Conservation (phyloP, 1,140 invertebrate genomes). For the Trichonephila clavata region DNA sequence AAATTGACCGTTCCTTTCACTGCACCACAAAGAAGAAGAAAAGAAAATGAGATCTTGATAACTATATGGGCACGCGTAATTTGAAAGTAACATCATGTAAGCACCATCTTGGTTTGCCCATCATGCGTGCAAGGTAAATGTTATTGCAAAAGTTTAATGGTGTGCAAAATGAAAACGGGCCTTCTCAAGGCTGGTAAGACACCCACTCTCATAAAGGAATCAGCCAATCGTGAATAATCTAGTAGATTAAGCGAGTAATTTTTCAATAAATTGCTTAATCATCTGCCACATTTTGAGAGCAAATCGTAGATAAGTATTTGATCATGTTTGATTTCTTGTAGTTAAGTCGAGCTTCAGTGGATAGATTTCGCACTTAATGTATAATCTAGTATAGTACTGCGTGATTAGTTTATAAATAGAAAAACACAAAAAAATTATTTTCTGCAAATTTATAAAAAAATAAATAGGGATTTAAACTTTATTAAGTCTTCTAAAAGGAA, state of each 20-base stretch:
- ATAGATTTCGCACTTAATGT: too few species aligned
- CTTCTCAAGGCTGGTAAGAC: neutral
- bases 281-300: neutral
- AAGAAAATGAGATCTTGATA: conserved; percentile 37
- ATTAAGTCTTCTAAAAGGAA: too few species aligned
- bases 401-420: too few species aligned
- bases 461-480: too few species aligned
- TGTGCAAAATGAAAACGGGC: neutral
- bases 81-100: neutral
- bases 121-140: conserved; percentile 9
- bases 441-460: too few species aligned
- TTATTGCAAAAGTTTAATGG: neutral
- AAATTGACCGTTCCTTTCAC: conserved; percentile 6
- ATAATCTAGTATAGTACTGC: too few species aligned
- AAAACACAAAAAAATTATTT: too few species aligned
- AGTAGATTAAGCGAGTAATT: neutral
- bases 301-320: neutral
- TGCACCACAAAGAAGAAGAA: neutral
- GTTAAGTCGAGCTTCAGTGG: neutral
- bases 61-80: conserved; percentile 3
- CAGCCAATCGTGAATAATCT: conserved; percentile 24
- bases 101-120: neutral
- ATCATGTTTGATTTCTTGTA: neutral
- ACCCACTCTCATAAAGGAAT: neutral
- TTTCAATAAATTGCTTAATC: conserved; percentile 35